A percentile compares a stretch with the other conserved stretches of the same genome.
Evolutionary conservation across 2,888 invertebrate species (phyloP).

Genomic region (Ormyrus labotus): DNA sequence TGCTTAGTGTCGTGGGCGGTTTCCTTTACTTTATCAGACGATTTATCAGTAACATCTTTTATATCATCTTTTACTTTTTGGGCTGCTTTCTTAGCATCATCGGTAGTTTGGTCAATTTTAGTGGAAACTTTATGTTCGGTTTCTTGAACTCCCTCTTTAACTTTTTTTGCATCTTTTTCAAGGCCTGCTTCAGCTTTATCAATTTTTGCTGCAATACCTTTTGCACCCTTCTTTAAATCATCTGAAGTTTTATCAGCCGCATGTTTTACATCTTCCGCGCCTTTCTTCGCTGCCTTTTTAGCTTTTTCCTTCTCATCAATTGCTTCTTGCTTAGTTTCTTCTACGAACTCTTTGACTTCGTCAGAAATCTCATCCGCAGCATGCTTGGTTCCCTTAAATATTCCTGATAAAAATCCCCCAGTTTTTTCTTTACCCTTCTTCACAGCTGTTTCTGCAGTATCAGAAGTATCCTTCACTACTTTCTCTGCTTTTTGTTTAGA

Average conservation of each 20-base stretch:
- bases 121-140: background rate
- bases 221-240: slow-evolving; percentile 72
- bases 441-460: slow-evolving; percentile 72
- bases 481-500: slow-evolving; percentile 5
- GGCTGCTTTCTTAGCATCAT: slow-evolving; percentile 58
- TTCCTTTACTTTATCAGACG: background rate
- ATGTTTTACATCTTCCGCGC: background rate
- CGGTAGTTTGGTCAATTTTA: slow-evolving; percentile 53
- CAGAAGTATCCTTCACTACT: background rate
- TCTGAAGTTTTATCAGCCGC: slow-evolving; percentile 75
- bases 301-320: slow-evolving; percentile 59
- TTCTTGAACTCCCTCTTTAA: background rate
- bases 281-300: slow-evolving; percentile 54
- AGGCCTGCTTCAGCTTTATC: background rate
- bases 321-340: slow-evolving; percentile 65
- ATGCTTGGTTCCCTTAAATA: slow-evolving; percentile 58
- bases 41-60: background rate
- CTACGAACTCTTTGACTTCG: slow-evolving; percentile 64
- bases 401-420: slow-evolving; percentile 61
- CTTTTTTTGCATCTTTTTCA: background rate
- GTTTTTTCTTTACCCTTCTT: slow-evolving; percentile 54
- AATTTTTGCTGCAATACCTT: slow-evolving; percentile 48
- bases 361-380: slow-evolving; percentile 52
- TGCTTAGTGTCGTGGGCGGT: slow-evolving; percentile 10
- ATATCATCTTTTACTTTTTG: slow-evolving; percentile 56